Percentiles rank a stretch among this genome's conserved stretches.
phyloP scores from a whole-genome alignment of 2,113 vertebrate species.

The Psettodes erumei region DNA sequence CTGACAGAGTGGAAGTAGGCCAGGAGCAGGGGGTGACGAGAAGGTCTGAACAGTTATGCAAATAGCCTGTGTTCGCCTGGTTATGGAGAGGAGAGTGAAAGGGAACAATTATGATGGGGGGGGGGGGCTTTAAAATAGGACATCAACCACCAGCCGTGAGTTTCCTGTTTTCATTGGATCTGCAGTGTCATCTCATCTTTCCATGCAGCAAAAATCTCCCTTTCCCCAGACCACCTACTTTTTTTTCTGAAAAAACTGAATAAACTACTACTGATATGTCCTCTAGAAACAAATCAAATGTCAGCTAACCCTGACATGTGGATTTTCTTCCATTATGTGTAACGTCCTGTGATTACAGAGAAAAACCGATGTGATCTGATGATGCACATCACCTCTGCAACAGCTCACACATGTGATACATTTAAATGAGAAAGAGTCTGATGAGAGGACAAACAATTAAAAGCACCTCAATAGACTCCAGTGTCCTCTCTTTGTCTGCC shows the following conservation, averaged over 20 bases:
- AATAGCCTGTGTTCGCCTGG: constrained; percentile 58
- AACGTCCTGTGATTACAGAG: background rate
- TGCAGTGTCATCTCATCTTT: constrained; percentile 21
- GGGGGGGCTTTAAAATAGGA: constrained; percentile 53
- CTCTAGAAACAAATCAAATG: background rate
- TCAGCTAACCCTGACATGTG: background rate
- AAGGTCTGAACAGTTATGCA: constrained; percentile 73
- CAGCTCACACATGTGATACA: background rate
- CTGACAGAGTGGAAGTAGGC: constrained; percentile 76
- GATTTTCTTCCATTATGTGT: background rate
- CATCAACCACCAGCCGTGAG: constrained; percentile 38
- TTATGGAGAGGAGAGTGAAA: constrained; percentile 43
- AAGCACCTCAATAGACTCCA: constrained; percentile 9
- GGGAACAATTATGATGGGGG: constrained; percentile 50
- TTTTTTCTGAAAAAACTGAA: constrained; percentile 11
- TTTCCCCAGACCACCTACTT: background rate
- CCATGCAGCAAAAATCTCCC: constrained; percentile 18
- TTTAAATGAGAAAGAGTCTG: constrained; percentile 55
- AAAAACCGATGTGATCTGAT: background rate
- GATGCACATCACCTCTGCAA: background rate
- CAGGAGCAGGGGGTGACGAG: constrained; percentile 68
- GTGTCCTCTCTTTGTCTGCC: constrained; percentile 32
- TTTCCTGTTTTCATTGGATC: constrained; percentile 68
- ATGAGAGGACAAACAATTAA: constrained; percentile 17
- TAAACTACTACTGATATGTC: constrained; percentile 27